Evolutionary conservation across 2,797 vertebrate genomes (phyloP), one percentile per base, ranked within the genome.

Genomic region (Chelon auratus): DNA sequence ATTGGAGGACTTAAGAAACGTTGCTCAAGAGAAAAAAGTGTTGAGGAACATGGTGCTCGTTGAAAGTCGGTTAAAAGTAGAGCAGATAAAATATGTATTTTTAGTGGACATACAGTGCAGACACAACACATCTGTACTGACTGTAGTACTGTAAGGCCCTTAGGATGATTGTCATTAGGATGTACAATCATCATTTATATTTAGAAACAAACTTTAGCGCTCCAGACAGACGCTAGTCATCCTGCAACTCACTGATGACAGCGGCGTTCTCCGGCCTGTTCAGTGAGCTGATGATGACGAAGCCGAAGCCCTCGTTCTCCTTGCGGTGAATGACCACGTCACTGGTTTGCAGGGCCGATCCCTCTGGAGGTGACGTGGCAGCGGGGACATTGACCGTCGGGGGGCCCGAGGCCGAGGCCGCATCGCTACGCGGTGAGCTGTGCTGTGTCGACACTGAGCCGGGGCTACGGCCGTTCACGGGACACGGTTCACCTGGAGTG

Each of bases 231-330:
- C 43, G n/a, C 24, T 17, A 57, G 48, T 39, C 30, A 8, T 22
- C 30, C 5, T 30, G 37, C 33, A 56, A 94, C 96, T 96, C 89
- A 99, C 98, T 97, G 91, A 99, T 97, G 63, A 97, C 93, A 22
- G 97, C 74, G 56, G 96, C 95, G 11, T 97, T 97, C 78, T 99
- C 97, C 0, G 98, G 98, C 72, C 98, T 95, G 93, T 98, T 99
- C 45, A 99, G 93, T 52, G 98, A 99, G 91, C 97, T 99, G 94
- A 99, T 99, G 94, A 99, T 99, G 72, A 99, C 97, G 3, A 99
- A 99, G 74, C 98, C 98, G 0, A 99, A 99, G 68, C 98, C 98
- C 67, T 99, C 98, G 0, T 97, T 99, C 87, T 99, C 98, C 77
- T 99, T 99, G 81, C 98, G 97, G 70, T 99, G 96, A 86, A 99